Evolutionary conservation across 2,113 vertebrate species (phyloP).

Genomic region (Lepus timidus): DNA sequence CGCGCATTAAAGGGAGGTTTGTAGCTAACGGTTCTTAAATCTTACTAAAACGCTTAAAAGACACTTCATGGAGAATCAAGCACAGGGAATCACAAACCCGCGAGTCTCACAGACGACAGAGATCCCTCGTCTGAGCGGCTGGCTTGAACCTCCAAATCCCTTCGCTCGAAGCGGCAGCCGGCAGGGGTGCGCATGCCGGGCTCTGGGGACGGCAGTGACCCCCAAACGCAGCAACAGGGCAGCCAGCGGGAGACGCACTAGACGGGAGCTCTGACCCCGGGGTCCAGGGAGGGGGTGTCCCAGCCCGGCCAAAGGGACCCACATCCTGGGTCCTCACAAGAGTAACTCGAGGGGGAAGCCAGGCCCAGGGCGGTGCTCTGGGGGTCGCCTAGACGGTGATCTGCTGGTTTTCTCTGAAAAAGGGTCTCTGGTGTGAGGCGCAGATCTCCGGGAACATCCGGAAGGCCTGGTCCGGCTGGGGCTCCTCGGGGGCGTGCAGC

Average conservation of each 20-base stretch:
- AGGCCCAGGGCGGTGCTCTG: rapidly evolving
- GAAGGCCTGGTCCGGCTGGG: constrained; percentile 84
- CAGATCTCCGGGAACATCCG: constrained; percentile 89
- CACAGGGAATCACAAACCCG: background rate
- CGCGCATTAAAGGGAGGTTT: background rate
- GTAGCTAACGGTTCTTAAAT: background rate
- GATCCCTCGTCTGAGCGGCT: rapidly evolving
- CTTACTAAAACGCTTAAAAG: background rate
- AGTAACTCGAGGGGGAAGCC: background rate
- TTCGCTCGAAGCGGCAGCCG: background rate
- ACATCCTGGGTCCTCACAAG: background rate
- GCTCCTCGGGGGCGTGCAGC: constrained; percentile 80
- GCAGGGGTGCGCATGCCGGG: background rate
- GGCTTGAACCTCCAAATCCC: background rate
- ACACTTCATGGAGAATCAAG: background rate
- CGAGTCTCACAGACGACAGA: background rate
- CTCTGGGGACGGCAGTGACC: background rate
- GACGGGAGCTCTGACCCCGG: too few species aligned
- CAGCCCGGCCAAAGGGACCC: background rate
- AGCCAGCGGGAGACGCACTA: background rate
- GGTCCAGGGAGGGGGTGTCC: background rate
- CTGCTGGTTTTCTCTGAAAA: constrained; percentile 95
- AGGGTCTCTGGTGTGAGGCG: constrained; percentile 89
- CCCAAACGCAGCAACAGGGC: background rate
- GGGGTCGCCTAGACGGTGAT: constrained; percentile 92